These are phyloP conservation scores for Druon quercuslanigerum DNA, from an alignment of 1,140 invertebrate species.

Conservation along the genomic window DNA sequence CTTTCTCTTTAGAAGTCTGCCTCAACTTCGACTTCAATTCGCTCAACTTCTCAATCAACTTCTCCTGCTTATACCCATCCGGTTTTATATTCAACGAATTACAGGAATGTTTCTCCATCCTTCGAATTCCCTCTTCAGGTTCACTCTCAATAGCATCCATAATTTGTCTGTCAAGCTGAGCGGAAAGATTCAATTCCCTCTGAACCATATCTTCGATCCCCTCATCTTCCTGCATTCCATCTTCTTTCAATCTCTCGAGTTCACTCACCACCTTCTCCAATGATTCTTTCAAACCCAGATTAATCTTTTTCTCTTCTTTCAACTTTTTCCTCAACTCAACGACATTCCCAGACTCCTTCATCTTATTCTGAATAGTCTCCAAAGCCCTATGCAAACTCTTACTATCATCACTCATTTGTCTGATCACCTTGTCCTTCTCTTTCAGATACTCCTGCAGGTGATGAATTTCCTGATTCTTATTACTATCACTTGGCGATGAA, in stretches of 20 bases:
- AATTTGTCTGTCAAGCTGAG: constrained; percentile 77
- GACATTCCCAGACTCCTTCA: constrained; percentile 73
- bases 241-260: constrained; percentile 51
- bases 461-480: constrained; percentile 76
- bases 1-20: constrained; percentile 68
- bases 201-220: constrained; percentile 79
- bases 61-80: constrained; percentile 44
- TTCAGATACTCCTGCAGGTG: constrained; percentile 78
- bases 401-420: constrained; percentile 76
- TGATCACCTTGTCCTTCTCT: constrained; percentile 76
- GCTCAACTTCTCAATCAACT: constrained; percentile 51
- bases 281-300: constrained; percentile 63
- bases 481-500: constrained; percentile 57
- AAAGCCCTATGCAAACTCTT: constrained; percentile 73
- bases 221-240: constrained; percentile 47
- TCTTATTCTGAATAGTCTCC: constrained; percentile 75
- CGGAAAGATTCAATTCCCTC: constrained; percentile 78
- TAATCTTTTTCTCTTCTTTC: constrained; percentile 67
- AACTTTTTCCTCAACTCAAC: constrained; percentile 69
- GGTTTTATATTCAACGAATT: constrained; percentile 51
- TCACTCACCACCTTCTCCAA: constrained; percentile 68
- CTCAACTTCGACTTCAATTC: constrained; percentile 56
- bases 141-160: constrained; percentile 76
- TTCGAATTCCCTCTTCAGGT: constrained; percentile 52
- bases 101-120: constrained; percentile 50